phyloP scores from a whole-genome alignment of 2,797 vertebrate genomes.

The Salarias fasciatus region DNA sequence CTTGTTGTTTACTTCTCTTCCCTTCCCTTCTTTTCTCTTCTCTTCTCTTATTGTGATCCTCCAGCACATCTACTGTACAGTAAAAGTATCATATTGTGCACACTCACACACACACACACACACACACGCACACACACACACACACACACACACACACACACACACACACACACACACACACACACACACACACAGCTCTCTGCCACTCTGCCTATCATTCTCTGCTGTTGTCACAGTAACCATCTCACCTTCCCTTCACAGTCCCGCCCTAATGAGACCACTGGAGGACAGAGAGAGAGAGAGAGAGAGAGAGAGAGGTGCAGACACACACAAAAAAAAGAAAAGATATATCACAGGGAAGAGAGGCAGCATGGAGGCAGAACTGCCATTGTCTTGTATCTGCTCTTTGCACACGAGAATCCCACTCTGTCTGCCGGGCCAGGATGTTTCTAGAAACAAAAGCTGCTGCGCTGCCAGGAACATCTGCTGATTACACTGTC shows the following conservation, averaged over 20 bases:
- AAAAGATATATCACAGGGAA: constrained; percentile 67
- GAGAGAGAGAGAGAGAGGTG: constrained; percentile 45
- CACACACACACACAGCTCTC: constrained; percentile 30
- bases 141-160: constrained; percentile 1
- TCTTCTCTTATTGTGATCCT: neutral
- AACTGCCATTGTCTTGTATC: constrained; percentile 65
- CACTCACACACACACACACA: too few species aligned
- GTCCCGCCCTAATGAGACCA: constrained; percentile 83
- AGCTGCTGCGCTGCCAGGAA: constrained; percentile 47
- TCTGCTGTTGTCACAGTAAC: constrained; percentile 85
- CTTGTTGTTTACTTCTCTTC: constrained; percentile 3
- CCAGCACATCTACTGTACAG: constrained; percentile 20
- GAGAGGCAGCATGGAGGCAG: constrained; percentile 60
- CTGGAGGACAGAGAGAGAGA: constrained; percentile 65
- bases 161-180: constrained; percentile 31
- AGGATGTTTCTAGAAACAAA: constrained; percentile 54
- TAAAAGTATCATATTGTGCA: too few species aligned
- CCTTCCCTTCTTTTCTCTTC: constrained; percentile 5
- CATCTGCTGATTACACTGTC: constrained; percentile 59
- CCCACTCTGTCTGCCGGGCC: constrained; percentile 39
- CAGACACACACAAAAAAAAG: constrained; percentile 67
- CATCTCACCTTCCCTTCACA: constrained; percentile 82
- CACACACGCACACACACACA: neutral
- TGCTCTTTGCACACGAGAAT: constrained; percentile 50
- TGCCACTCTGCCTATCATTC: constrained; percentile 68